phyloP scores from a whole-genome alignment of 2,888 invertebrate species.

The Lycia hirtaria region DNA sequence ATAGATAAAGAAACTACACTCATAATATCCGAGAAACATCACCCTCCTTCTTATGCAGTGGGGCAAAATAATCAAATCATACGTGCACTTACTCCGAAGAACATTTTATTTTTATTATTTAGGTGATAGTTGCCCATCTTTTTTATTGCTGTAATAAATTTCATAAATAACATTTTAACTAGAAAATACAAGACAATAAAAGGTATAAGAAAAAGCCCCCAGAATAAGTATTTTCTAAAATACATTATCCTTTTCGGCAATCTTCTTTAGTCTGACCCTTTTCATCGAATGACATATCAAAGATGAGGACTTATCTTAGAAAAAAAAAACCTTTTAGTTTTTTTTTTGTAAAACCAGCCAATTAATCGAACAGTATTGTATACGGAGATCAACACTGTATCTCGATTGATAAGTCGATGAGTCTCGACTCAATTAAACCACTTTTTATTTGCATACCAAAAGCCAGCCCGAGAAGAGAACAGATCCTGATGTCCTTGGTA shows the following conservation, averaged over 20 bases:
- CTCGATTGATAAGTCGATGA: slow-evolving; percentile 26
- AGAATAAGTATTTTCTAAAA: not conserved
- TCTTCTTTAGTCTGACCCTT: slow-evolving; percentile 11
- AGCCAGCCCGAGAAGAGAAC: slow-evolving; percentile 57
- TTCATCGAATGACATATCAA: slow-evolving; percentile 11
- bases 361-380: slow-evolving; percentile 28
- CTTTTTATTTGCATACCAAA: slow-evolving; percentile 72
- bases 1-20: no score
- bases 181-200: no score
- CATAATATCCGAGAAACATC: no score
- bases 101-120: no score
- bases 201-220: not conserved
- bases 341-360: slow-evolving; percentile 11
- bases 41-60: no score
- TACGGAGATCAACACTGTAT: slow-evolving; percentile 22
- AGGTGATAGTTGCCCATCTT: no score
- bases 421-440: slow-evolving; percentile 51
- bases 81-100: no score
- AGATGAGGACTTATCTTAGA: not conserved
- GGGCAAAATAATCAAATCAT: no score
- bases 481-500: slow-evolving; percentile 72
- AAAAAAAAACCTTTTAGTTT: not conserved
- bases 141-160: no score
- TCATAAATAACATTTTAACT: no score
- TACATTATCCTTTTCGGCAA: slow-evolving; percentile 1